A percentile compares a stretch with the other conserved stretches of the same genome.
These are phyloP conservation scores for Ditylenchus dipsaci DNA, from an alignment of 1,140 invertebrate species.

Conservation along the genomic window DNA sequence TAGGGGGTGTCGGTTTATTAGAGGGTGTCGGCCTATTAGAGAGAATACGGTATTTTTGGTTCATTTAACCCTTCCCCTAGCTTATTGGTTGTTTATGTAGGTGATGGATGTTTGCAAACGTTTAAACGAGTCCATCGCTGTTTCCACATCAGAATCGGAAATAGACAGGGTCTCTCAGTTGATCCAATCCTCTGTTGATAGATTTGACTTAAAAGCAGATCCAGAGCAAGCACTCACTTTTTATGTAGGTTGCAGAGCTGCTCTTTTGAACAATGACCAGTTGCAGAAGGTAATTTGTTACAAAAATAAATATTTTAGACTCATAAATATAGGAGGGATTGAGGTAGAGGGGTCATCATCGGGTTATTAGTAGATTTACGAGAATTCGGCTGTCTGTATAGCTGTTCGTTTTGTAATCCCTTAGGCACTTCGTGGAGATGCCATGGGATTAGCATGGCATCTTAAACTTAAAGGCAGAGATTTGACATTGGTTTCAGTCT, in stretches of 20 bases:
- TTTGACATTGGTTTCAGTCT: too few relatives aligned
- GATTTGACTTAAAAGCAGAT: constrained; percentile 30
- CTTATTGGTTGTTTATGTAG: constrained; percentile 17
- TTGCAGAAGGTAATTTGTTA: constrained; percentile 23
- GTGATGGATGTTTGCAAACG: constrained; percentile 40
- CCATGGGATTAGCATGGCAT: too few relatives aligned
- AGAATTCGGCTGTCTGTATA: too few relatives aligned
- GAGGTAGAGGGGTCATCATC: too few relatives aligned
- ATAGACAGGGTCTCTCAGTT: constrained; percentile 10
- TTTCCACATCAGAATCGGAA: constrained; percentile 23
- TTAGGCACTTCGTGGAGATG: too few relatives aligned
- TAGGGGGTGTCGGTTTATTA: too few relatives aligned
- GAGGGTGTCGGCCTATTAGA: too few relatives aligned
- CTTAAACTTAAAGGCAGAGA: too few relatives aligned
- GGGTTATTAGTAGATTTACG: too few relatives aligned
- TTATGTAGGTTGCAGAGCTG: constrained; percentile 35
- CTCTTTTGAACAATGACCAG: constrained; percentile 36
- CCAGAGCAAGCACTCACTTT: constrained; percentile 40
- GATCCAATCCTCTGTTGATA: constrained; percentile 31
- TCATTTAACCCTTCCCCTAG: not conserved
- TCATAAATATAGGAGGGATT: too few relatives aligned
- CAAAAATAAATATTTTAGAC: constrained; percentile 18
- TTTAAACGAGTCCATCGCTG: constrained; percentile 30
- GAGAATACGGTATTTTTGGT: not conserved
- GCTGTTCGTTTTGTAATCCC: too few relatives aligned